Evolutionary conservation across 2,113 vertebrate genomes (phyloP).

Genomic region (Actenoides hombroni): DNA sequence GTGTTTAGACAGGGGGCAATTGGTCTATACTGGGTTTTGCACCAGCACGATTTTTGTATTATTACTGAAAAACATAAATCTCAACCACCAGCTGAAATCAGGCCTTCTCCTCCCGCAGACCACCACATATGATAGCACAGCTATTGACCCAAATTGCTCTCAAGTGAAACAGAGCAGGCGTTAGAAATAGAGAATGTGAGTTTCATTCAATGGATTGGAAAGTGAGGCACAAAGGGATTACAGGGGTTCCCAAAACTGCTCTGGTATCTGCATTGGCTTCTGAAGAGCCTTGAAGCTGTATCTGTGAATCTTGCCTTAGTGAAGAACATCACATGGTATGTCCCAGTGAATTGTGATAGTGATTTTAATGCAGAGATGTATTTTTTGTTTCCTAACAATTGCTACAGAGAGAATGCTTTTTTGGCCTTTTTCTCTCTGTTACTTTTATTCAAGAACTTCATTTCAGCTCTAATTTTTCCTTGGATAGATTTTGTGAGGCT

Average conservation of each 20-base stretch:
- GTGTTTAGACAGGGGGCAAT: not conserved
- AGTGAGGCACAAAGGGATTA: not conserved
- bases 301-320: not conserved
- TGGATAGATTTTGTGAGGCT: constrained; percentile 14
- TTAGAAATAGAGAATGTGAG: not conserved
- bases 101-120: not conserved
- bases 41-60: not conserved
- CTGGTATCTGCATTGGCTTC: not conserved
- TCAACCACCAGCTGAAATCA: not conserved
- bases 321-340: not conserved
- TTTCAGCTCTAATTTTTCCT: constrained; percentile 2
- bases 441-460: not conserved
- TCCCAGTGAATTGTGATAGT: not conserved
- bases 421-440: not conserved
- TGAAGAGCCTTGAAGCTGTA: not conserved
- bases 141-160: not conserved
- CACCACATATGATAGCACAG: not conserved
- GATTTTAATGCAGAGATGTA: not conserved
- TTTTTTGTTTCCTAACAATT: not conserved
- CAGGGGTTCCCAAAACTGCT: not conserved
- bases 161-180: not conserved
- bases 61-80: not conserved
- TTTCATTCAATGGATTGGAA: not conserved
- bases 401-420: not conserved
- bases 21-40: not conserved